phyloP scores from a whole-genome alignment of 2,113 vertebrate genomes.

The Brevimyrus niger region DNA sequence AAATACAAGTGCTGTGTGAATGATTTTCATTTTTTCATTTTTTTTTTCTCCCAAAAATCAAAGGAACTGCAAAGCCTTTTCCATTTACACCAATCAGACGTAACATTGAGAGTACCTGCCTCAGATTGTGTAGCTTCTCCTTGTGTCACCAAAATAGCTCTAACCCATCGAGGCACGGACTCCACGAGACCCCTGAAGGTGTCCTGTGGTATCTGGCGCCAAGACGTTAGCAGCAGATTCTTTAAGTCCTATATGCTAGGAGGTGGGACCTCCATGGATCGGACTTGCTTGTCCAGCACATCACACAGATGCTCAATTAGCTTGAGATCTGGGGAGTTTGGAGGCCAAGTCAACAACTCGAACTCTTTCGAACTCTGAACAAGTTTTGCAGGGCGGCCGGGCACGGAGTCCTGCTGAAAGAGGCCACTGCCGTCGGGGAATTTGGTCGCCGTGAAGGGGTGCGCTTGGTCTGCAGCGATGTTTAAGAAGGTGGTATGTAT shows the following conservation, averaged over 20 bases:
- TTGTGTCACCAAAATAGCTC: neutral
- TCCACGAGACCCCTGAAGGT: neutral
- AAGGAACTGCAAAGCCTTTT: neutral
- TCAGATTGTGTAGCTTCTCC: neutral
- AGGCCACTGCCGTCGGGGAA: too few species aligned
- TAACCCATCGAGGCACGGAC: neutral
- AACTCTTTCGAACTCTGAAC: neutral
- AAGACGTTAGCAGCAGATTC: neutral
- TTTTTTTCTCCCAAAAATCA: neutral
- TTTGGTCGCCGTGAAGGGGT: too few species aligned
- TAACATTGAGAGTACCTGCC: neutral
- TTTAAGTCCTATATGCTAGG: neutral
- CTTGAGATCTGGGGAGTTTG: neutral
- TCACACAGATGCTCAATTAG: too few species aligned
- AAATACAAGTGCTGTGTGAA: neutral
- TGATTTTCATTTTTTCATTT: neutral
- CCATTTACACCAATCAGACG: neutral
- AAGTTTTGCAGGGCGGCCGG: too few species aligned
- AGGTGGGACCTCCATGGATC: too few species aligned
- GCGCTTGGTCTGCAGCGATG: neutral
- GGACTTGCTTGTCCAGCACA: too few species aligned
- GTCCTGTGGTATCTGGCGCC: neutral
- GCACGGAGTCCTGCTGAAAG: too few species aligned
- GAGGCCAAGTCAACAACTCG: neutral
- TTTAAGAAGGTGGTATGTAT: neutral